Evolutionary conservation across 2,113 vertebrate species (phyloP), one percentile per base, ranked within the genome.

Genomic region (Serinus canaria): DNA sequence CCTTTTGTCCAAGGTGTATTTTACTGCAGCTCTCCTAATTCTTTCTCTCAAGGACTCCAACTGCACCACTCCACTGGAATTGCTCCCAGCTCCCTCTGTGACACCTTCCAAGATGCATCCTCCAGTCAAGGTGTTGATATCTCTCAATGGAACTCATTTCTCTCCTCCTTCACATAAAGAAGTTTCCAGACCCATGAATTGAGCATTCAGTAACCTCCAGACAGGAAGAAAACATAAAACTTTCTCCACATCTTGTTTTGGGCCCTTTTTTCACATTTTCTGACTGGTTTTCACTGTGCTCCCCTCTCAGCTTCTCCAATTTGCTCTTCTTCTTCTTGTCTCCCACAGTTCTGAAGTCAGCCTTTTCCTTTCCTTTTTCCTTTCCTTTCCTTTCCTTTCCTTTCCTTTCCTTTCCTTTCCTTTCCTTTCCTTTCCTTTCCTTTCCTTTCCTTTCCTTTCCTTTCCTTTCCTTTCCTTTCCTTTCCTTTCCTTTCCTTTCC

Each of bases 161-260:
- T 82, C 56, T 83, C 35, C 39, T 58, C 63, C 37, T 62, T 73
- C 59, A 21, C 43, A 55, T 8, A 27, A 73, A n/a, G 25, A 55
- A 77, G 14, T 50, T 60, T 31, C 53, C 66, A 90, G 16, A 15
- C 16, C 56, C 24, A 72, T 43, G 31, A 67, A 25, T 1, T 12
- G 6, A 59, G 5, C 0, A 0, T 43, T 53, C 25, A 21, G 1
- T 37, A 80, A 37, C 20, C 20, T 41, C 17, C 31, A 64, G 11
- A 56, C 0, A 41, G 30, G 35, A 78, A 66, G 3, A 41, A 75
- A 64, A 77, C 15, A 18, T 23, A 83, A 77, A 74, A 55, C 14
- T 68, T 56, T 41, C 47, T 68, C 44, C 41, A 50, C 8, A 16
- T 4, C 5, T 44, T 25, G 12, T 37, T 94, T 60, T 1, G 2